A percentile compares a stretch with the other conserved stretches of the same genome.
Conservation (phyloP, 2,113 vertebrate species). For the Sialia sialis region DNA sequence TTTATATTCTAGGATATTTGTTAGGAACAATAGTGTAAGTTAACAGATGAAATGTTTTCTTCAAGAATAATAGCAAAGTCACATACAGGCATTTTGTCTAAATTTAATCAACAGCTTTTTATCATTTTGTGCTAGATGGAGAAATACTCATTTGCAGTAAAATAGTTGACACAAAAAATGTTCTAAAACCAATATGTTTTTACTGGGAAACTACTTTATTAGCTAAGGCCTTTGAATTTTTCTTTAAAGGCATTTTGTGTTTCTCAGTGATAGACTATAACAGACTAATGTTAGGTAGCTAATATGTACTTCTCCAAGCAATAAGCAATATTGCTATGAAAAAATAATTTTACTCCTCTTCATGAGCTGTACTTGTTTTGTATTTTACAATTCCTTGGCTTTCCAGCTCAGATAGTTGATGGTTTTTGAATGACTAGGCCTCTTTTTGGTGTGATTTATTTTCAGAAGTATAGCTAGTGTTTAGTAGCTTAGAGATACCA, state of each 20-base stretch:
- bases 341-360: background rate
- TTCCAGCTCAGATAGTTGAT: background rate
- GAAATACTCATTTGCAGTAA: background rate
- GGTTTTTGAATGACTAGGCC: background rate
- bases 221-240: background rate
- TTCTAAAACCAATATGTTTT: background rate
- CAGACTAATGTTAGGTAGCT: background rate
- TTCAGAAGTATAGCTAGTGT: background rate
- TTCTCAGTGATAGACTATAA: background rate
- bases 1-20: background rate
- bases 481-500: background rate
- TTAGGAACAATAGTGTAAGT: background rate
- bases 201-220: background rate
- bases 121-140: background rate
- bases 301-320: background rate
- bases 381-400: background rate
- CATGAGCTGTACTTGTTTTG: background rate
- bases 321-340: background rate
- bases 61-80: background rate
- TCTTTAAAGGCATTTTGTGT: background rate
- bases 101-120: background rate
- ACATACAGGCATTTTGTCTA: background rate
- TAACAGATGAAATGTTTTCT: background rate
- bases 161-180: background rate
- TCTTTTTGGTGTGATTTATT: background rate